These are phyloP conservation scores for Labrus mixtus DNA, from an alignment of 2,113 vertebrate species.

Conservation along the genomic window DNA sequence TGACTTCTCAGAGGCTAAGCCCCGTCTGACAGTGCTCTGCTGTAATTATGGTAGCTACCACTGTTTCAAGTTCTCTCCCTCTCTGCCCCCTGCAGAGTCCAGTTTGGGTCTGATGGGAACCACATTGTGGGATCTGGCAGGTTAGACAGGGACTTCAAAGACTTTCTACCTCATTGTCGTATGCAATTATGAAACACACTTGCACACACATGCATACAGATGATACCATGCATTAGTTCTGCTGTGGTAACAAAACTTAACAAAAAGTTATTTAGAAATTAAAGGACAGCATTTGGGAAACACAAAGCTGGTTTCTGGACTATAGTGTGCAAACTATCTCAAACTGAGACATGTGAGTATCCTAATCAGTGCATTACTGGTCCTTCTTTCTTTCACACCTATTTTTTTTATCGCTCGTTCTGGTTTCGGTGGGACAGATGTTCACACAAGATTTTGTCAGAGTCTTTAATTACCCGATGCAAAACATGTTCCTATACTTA, in stretches of 20 bases:
- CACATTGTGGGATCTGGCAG: constrained; percentile 67
- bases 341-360: too few relatives aligned
- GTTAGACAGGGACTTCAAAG: constrained; percentile 58
- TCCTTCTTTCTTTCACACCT: too few relatives aligned
- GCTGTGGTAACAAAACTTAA: constrained; percentile 9
- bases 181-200: constrained; percentile 17
- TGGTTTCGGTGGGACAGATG: too few relatives aligned
- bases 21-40: constrained; percentile 36
- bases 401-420: too few relatives aligned
- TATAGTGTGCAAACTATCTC: background rate
- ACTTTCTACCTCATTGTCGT: constrained; percentile 23
- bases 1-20: constrained; percentile 16
- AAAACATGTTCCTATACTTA: too few relatives aligned
- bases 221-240: background rate
- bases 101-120: constrained; percentile 65
- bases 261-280: background rate
- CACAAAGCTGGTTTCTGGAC: background rate
- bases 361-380: too few relatives aligned
- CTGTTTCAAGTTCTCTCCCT: constrained; percentile 39
- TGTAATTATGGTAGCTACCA: constrained; percentile 46
- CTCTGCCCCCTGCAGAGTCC: constrained; percentile 48
- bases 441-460: too few relatives aligned
- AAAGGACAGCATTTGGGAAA: background rate
- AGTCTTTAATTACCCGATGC: too few relatives aligned
- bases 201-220: background rate